These are phyloP conservation scores for Pycnonotus jocosus DNA, from an alignment of 2,113 vertebrate genomes.

Conservation along the genomic window DNA sequence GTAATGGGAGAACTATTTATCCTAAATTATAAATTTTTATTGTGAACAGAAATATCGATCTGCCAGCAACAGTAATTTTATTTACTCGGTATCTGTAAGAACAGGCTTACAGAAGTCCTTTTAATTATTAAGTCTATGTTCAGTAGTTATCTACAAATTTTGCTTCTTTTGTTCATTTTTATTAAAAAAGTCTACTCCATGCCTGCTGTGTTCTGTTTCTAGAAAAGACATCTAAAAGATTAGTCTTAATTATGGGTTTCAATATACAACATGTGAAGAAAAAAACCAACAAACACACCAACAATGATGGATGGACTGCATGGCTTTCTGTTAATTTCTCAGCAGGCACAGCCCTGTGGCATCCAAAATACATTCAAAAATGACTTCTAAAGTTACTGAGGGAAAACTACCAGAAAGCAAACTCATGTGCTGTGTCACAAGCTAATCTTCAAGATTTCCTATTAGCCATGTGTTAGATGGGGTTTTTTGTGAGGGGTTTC, in stretches of 20 bases:
- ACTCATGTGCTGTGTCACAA: background rate
- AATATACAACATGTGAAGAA: background rate
- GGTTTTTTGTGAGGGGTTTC: background rate
- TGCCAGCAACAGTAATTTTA: background rate
- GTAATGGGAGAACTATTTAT: background rate
- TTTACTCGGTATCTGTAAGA: background rate
- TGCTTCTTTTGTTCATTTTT: conserved; percentile 60
- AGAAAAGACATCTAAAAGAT: conserved; percentile 32
- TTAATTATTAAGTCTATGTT: conserved; percentile 30
- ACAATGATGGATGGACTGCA: conserved; percentile 4
- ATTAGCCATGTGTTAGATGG: background rate
- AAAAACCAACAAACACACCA: background rate
- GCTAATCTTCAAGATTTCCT: background rate
- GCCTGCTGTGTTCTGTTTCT: conserved; percentile 26
- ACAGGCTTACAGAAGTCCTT: conserved; percentile 22
- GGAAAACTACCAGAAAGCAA: background rate
- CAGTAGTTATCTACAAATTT: conserved; percentile 15
- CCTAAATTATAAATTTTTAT: background rate
- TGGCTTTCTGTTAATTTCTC: conserved; percentile 5
- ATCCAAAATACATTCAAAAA: conserved; percentile 2
- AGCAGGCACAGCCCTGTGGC: background rate
- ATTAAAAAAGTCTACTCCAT: conserved; percentile 36
- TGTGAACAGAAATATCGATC: background rate
- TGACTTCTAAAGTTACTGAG: background rate
- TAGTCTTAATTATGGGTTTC: conserved; percentile 44